Base-by-base conservation (phyloP, 35 echinoderm and acorn worm genomes). In the Diadema setosum region DNA sequence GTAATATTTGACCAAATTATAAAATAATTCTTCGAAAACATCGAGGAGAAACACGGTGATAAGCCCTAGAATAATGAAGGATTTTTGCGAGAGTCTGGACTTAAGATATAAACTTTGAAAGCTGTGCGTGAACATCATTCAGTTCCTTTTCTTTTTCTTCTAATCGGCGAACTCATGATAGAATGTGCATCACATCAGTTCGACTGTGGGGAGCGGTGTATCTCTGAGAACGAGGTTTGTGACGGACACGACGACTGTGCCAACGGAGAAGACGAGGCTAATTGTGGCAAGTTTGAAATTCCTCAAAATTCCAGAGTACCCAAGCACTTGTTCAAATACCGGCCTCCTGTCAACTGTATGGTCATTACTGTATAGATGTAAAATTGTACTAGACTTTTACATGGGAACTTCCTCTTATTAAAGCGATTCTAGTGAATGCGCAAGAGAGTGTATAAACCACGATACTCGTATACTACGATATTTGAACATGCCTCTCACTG, bases 181-280 rank as follows among this genome's bases (percentile, higher is more conserved):
- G 63, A 29, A 15, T 67, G 63, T 67, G 63, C 63, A 33, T 1
- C 63, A 5, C 63, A 67, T 29, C 83, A 85, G 83, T 85, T 39
- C 45, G 83, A 85, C 37, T 85, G 83, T 29, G 83, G 83, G 14
- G 83, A 85, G 37, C 31, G 83, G 7, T 85, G 83, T 17, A 65
- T 85, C 42, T 59, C 49, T 42, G 0, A 63, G 30, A 85, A 85
- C 34, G 57, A 85, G 41, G 37, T 36, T 42, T 85, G 83, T 41
- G 56, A 85, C 43, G 83, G 83, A 14, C 44, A 41, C 21, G 42
- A 35, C 12, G 83, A 85, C 59, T 85, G 83, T 40, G 83, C 56
- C 7, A 43, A 85, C 23, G 83, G 83, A 8, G 65, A 41, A n/a
- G 83, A 85, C 56, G 83, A 85, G 42, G 20, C 20, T 3, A 58